Evolutionary conservation across 2,113 vertebrate species (phyloP), one percentile per base, ranked within the genome.

Genomic region (Gambusia affinis): DNA sequence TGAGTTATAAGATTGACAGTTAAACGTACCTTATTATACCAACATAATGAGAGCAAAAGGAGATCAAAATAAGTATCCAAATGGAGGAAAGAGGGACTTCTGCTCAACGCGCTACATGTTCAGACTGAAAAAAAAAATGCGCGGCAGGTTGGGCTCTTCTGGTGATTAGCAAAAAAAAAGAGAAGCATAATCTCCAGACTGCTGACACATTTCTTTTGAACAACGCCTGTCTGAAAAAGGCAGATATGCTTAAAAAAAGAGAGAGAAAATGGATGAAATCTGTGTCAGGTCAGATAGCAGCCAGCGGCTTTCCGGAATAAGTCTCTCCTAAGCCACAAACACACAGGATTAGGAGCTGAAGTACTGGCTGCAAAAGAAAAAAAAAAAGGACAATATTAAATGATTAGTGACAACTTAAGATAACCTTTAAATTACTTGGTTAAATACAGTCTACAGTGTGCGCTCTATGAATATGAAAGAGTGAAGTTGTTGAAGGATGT

Each of bases 181-280:
- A 75, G 65, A 80, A 70, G 60, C 70, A 86, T 88, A 92, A 92
- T 91, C 85, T 88, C 72, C 76, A 73, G 81, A 83, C 73, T 90
- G 89, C 89, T 91, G 88, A 92, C 84, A 85, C 78, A 70, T 87
- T 85, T 89, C 81, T 90, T 90, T 90, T 87, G 72, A 87, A 86
- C 86, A 86, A 15, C 15, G 66, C 37, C 64, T 70, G 75, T 85
- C 83, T 88, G 85, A 87, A 87, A 90, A 88, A 82, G 83, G 80
- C 79, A 86, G 90, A 92, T 90, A 87, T 33, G 81, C 77, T 51
- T 51, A 4, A 63, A 74, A 28, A 87, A n/a, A 54, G 22, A 54
- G 2, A 54, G 22, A 24, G 35, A 54, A 22, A 24, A 84, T 75
- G 82, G 86, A 91, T 90, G 87, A 84, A 87, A 90, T 91, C 87